Evolutionary conservation across 2,888 invertebrate species (phyloP).

Genomic region (Heteropelma amictum): DNA sequence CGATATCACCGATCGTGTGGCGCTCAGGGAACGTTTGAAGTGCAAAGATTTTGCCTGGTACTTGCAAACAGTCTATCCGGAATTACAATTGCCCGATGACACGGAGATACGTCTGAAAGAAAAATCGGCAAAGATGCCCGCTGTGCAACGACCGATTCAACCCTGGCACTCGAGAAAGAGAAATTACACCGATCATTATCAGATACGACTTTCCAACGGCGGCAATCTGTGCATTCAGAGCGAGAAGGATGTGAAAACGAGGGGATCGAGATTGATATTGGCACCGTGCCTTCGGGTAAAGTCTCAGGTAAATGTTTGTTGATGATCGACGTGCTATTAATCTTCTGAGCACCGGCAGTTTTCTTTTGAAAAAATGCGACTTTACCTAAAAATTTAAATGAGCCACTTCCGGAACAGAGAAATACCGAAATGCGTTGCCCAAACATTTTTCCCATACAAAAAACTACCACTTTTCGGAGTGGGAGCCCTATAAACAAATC

Average conservation of each 20-base stretch:
- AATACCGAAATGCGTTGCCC: not conserved
- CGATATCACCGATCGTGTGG: constrained; percentile 87
- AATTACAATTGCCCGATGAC: constrained; percentile 84
- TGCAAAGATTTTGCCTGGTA: constrained; percentile 95
- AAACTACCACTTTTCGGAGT: no score
- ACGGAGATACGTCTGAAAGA: constrained; percentile 80
- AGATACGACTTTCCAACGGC: constrained; percentile 86
- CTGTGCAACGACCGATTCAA: constrained; percentile 84
- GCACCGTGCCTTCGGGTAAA: constrained; percentile 85
- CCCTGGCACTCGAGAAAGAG: constrained; percentile 91
- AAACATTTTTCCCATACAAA: no score
- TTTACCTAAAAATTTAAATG: no score
- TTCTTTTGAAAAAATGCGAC: no score
- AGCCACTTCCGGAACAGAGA: no score
- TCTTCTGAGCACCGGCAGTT: no score
- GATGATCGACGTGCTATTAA: no score
- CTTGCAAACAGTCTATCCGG: constrained; percentile 90
- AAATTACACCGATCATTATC: constrained; percentile 85
- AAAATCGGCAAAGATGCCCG: constrained; percentile 82
- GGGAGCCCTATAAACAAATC: no score
- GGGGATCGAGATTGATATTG: constrained; percentile 84
- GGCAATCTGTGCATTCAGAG: constrained; percentile 89
- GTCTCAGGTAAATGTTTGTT: constrained; percentile 89
- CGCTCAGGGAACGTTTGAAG: constrained; percentile 85
- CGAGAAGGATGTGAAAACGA: constrained; percentile 86